Percentiles rank a stretch among this genome's conserved stretches.
Conservation (phyloP, 2,113 vertebrate species). For the Ophiodon elongatus region DNA sequence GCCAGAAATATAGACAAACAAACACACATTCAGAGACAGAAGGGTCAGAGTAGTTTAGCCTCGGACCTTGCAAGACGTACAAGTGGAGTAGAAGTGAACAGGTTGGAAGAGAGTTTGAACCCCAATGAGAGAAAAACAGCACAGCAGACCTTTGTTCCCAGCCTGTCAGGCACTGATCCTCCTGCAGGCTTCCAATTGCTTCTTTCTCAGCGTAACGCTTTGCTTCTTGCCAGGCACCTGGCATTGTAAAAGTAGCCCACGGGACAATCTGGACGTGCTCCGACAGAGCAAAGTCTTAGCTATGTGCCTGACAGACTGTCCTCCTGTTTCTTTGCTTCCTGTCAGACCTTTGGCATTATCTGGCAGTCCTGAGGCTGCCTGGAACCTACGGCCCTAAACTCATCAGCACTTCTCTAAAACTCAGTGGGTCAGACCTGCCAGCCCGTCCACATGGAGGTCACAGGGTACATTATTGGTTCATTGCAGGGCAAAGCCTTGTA, state of each 20-base stretch:
- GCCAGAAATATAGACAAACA: no score
- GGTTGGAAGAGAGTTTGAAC: constrained; percentile 16
- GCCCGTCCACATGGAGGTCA: not conserved
- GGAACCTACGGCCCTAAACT: constrained; percentile 6
- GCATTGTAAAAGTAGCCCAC: not conserved
- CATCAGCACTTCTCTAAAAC: constrained; percentile 9
- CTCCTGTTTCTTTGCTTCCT: constrained; percentile 16
- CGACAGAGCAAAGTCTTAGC: constrained; percentile 19
- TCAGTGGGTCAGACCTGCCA: not conserved
- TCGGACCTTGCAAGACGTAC: not conserved
- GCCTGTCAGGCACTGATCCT: not conserved
- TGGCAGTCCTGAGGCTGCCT: not conserved
- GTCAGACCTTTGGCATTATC: constrained; percentile 18
- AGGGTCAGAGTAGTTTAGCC: no score
- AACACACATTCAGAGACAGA: no score
- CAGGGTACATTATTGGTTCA: not conserved
- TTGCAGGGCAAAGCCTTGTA: not conserved
- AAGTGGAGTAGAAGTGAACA: not conserved
- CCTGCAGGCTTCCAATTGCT: not conserved
- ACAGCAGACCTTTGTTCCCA: not conserved
- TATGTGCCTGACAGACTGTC: constrained; percentile 16
- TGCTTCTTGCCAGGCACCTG: constrained; percentile 7
- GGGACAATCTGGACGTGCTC: constrained; percentile 13
- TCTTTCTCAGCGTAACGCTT: not conserved
- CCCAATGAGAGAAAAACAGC: not conserved